These are phyloP conservation scores for Dorcus parallelipipedus DNA, from an alignment of 2,888 invertebrate genomes.

Conservation along the genomic window DNA sequence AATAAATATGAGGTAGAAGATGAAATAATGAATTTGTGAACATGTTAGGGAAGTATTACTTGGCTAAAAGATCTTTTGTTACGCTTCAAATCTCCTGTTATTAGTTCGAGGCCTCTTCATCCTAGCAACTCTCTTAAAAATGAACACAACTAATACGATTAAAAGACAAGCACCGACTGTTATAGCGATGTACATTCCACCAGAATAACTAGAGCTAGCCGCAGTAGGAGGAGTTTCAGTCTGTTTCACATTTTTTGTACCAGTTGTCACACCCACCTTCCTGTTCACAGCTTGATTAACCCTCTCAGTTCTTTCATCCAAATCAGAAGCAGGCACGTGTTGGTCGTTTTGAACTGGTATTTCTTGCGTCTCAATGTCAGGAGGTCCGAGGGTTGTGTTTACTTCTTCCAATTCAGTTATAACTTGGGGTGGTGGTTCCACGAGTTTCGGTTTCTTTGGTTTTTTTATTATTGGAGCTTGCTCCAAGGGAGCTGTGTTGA, in stretches of 20 bases:
- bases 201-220: constrained; percentile 1
- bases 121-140: constrained; percentile 15
- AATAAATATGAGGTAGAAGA: too few relatives aligned
- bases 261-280: neutral
- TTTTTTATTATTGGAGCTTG: constrained; percentile 8
- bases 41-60: too few relatives aligned
- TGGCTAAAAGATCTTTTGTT: neutral
- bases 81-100: constrained; percentile 27
- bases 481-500: constrained; percentile 48
- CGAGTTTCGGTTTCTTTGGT: neutral
- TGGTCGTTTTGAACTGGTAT: constrained; percentile 11
- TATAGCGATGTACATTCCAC: constrained; percentile 14
- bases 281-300: neutral
- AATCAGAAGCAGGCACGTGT: neutral
- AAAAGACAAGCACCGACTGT: constrained; percentile 15
- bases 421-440: neutral
- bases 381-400: constrained; percentile 16
- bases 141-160: constrained; percentile 7
- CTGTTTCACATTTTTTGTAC: neutral
- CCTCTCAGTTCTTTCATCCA: neutral
- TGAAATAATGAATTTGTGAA: too few relatives aligned
- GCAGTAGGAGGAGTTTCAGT: neutral
- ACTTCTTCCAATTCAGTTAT: neutral
- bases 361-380: constrained; percentile 14
- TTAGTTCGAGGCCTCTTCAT: constrained; percentile 20